These are phyloP conservation scores for Acanthococcus lagerstroemiae DNA, from an alignment of 2,888 invertebrate species.

Conservation along the genomic window DNA sequence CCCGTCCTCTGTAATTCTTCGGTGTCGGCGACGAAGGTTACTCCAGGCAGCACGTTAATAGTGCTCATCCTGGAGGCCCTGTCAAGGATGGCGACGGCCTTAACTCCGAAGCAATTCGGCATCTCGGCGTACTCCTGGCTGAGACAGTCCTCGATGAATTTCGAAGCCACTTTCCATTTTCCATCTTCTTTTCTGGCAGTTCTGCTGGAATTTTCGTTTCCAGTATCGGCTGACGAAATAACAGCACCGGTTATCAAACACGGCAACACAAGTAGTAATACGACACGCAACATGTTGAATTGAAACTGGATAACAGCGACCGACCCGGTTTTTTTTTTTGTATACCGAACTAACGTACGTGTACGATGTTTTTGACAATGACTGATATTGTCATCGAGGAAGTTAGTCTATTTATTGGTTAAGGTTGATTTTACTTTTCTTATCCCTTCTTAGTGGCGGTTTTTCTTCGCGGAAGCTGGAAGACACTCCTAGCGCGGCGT, in stretches of 20 bases:
- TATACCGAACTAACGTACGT: background rate
- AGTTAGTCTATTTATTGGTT: constrained; percentile 28
- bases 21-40: constrained; percentile 47
- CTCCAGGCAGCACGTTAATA: constrained; percentile 50
- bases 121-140: constrained; percentile 28
- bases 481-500: constrained; percentile 19
- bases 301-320: background rate
- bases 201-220: constrained; percentile 11
- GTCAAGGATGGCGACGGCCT: constrained; percentile 48
- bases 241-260: constrained; percentile 22
- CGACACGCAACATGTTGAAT: constrained; percentile 10
- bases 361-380: constrained; percentile 25
- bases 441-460: constrained; percentile 27
- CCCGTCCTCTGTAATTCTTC: constrained; percentile 36
- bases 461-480: constrained; percentile 24
- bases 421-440: constrained; percentile 30
- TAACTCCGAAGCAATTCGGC: constrained; percentile 47
- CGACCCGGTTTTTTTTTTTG: background rate
- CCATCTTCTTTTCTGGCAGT: constrained; percentile 20
- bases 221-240: constrained; percentile 21
- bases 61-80: constrained; percentile 49
- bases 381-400: constrained; percentile 25
- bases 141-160: constrained; percentile 36
- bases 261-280: constrained; percentile 21
- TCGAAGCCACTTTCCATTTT: constrained; percentile 33